Base-by-base conservation (phyloP, 2,888 invertebrate species). In the Merodon equestris region DNA sequence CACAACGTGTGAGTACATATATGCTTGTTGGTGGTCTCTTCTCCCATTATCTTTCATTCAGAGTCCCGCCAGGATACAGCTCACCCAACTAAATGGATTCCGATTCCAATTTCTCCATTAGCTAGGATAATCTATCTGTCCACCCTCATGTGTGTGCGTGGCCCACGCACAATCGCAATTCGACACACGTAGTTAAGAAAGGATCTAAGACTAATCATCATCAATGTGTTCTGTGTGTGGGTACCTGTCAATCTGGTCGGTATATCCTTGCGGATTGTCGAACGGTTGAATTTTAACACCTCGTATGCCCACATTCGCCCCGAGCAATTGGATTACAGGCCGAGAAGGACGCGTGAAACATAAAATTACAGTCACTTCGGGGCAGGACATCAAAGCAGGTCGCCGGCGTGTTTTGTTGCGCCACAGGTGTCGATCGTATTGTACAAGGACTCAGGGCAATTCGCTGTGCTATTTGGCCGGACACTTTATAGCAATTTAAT, bases 71-170 rank as follows among this genome's bases (percentile, higher is more conserved):
- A 36, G 38, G 10, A n/a, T 40, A 3, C 10, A 40, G 40, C n/a
- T 68, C 67, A 73, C 58, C 61, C 56, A 36, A 51, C 54, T 74
- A 79, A 79, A 79, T 79, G 64, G 64, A 74, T 64, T 79, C 53
- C 64, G 36, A 79, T 79, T 79, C 74, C 68, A 19, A 79, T 79
- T 79, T 79, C 79, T 79, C 74, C 79, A 79, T 79, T 79, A 79
- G 68, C 58, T 45, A 42, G 64, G 79, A 79, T 79, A 79, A 79
- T 73, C 79, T 74, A 45, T 63, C 61, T 17, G 14, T 27, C 34
- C 44, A 60, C 53, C 61, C 61, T 4, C 7, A 27, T 51, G 58
- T 51, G 53, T 68, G 66, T 66, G 60, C 67, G 57, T 68, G 54
- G 63, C 77, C 77, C 70, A 74, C 68, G 74, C 54, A 79, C 79